Evolutionary conservation across 2,888 invertebrate genomes (phyloP).

Genomic region (Sipha maydis): DNA sequence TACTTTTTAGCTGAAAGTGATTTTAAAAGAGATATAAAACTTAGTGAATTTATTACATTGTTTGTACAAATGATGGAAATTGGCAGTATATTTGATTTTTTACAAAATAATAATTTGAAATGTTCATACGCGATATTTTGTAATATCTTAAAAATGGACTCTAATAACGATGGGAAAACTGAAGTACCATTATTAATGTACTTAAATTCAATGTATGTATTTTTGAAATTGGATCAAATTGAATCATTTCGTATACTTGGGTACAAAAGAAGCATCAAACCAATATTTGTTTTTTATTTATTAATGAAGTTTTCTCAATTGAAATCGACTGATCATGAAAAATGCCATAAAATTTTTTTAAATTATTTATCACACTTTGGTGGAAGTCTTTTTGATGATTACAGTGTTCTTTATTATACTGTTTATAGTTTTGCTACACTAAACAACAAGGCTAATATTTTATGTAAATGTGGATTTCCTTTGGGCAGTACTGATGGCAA

Average conservation of each 20-base stretch:
- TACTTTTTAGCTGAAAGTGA: slow-evolving; percentile 63
- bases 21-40: slow-evolving; percentile 67
- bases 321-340: slow-evolving; percentile 61
- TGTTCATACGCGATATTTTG: slow-evolving; percentile 66
- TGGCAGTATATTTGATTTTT: slow-evolving; percentile 64
- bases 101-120: slow-evolving; percentile 64
- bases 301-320: slow-evolving; percentile 62
- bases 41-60: slow-evolving; percentile 67
- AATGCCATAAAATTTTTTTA: slow-evolving; percentile 63
- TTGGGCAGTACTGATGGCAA: slow-evolving; percentile 30
- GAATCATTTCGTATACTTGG: slow-evolving; percentile 65
- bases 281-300: slow-evolving; percentile 63
- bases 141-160: slow-evolving; percentile 65
- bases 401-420: slow-evolving; percentile 53
- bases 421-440: slow-evolving; percentile 52
- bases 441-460: neutral
- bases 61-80: slow-evolving; percentile 66
- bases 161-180: slow-evolving; percentile 65
- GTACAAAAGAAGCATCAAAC: slow-evolving; percentile 63
- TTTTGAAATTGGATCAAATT: slow-evolving; percentile 66
- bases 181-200: slow-evolving; percentile 66
- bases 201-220: slow-evolving; percentile 66
- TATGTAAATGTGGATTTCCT: slow-evolving; percentile 61
- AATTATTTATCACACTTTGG: slow-evolving; percentile 60
- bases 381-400: slow-evolving; percentile 45